phyloP scores from a whole-genome alignment of 2,113 vertebrate genomes.

The Psephotus haematonotus region DNA sequence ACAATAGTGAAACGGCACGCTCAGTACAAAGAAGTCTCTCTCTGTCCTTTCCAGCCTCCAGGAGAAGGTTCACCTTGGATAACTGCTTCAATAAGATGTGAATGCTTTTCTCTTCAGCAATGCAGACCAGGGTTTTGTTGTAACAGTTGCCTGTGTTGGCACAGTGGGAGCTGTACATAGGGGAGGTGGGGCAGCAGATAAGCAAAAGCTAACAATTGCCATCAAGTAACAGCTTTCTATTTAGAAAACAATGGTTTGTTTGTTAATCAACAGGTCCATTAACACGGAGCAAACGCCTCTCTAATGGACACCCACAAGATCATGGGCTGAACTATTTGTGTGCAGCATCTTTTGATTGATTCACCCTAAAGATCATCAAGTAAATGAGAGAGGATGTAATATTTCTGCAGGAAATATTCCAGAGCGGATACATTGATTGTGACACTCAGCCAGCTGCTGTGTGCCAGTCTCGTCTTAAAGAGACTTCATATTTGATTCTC shows the following conservation, averaged over 20 bases:
- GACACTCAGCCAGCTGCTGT: conserved; percentile 29
- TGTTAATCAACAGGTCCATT: conserved; percentile 61
- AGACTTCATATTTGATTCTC: neutral
- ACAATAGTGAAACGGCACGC: accelerated
- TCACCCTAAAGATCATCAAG: conserved; percentile 52
- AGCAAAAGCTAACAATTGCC: neutral
- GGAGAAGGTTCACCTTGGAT: neutral
- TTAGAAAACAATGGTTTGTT: conserved; percentile 15
- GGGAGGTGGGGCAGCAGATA: neutral
- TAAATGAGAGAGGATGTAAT: conserved; percentile 66
- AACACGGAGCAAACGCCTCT: neutral
- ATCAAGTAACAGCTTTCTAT: neutral
- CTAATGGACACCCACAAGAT: conserved; percentile 40
- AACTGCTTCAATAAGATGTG: neutral
- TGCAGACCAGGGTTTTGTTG: neutral
- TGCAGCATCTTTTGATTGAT: conserved; percentile 59
- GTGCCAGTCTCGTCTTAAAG: conserved; percentile 10
- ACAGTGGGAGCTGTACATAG: neutral
- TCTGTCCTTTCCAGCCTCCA: neutral
- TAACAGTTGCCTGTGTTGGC: neutral
- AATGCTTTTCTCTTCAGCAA: neutral
- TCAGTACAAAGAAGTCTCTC: neutral
- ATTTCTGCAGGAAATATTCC: conserved; percentile 64
- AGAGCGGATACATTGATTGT: conserved; percentile 49
- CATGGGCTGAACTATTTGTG: conserved; percentile 1